These are phyloP conservation scores for Panulirus ornatus DNA, from an alignment of 1,140 invertebrate genomes.

Conservation along the genomic window DNA sequence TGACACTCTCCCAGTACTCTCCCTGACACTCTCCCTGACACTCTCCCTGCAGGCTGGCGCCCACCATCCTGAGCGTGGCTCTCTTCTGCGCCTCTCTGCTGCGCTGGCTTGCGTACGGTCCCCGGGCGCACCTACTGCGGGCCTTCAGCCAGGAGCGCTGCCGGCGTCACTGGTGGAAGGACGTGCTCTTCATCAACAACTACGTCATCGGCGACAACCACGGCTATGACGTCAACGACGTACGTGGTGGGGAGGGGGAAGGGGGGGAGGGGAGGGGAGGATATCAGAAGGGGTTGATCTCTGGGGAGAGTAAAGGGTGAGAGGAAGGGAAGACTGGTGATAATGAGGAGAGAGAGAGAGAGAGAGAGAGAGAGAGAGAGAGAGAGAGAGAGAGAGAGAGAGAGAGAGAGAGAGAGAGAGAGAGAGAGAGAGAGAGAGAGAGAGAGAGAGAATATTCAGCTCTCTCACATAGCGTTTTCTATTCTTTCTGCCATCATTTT, in stretches of 20 bases:
- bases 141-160: slow-evolving; percentile 2
- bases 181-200: slow-evolving; percentile 56
- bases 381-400: not conserved
- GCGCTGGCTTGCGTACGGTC: slow-evolving; percentile 27
- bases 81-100: slow-evolving; percentile 23
- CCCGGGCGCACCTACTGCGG: not conserved
- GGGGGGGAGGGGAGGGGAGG: not conserved
- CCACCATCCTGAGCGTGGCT: slow-evolving; percentile 3
- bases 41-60: not conserved
- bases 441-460: too few relatives aligned
- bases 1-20: not conserved
- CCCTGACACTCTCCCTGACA: not conserved
- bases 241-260: not conserved
- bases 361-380: not conserved
- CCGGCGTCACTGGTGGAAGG: slow-evolving; percentile 43
- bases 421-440: not conserved
- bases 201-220: slow-evolving; percentile 3
- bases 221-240: slow-evolving; percentile 24
- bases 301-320: not conserved
- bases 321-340: not conserved
- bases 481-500: too few relatives aligned
- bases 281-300: not conserved
- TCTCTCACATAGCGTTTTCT: too few relatives aligned
- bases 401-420: not conserved
- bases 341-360: not conserved